Evolutionary conservation across 2,113 vertebrate genomes (phyloP), one percentile per base, ranked within the genome.

Genomic region (Vimba vimba): DNA sequence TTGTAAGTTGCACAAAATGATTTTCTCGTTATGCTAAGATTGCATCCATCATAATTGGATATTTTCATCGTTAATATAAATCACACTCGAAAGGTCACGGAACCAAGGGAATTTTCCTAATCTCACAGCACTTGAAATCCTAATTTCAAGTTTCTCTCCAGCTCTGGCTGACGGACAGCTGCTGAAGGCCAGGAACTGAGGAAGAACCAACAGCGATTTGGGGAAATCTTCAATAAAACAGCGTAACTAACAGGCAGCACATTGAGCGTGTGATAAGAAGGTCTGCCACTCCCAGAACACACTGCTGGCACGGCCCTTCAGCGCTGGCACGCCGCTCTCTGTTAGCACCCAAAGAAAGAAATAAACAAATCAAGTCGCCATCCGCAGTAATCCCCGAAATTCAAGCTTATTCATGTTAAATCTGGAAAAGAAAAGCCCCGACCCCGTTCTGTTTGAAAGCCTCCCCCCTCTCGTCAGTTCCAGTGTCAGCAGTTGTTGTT

Each of bases 371-470:
- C 83, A 79, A 88, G 86, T 82, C 73, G 30, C 75, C 74, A 17
- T 87, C 83, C 25, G 6, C 57, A 87, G 79, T 90, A 92, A 92
- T 92, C 90, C 88, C 80, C 78, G 68, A 76, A 86, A 88, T 90
- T 88, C 86, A 39, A 87, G 83, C 89, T 88, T 76, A 87, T 89
- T 90, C 86, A 77, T 89, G 88, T 90, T 82, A 88, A 90, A 90
- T 90, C 87, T 88, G 78, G 68, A 85, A 84, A 78, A 88, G 85
- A 89, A 88, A 89, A 88, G 64, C 25, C 27, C 78, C 66, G 6
- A 43, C 25, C 69, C 43, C 75, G n/a, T 79, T 73, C 36, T 12
- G 39, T 57, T 57, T 43, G 74, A 87, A 57, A 87, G 69, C 87
- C 83, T 84, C 68, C 87, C 84, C 55, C 55, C 82, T 85, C 81